A percentile compares a stretch with the other conserved stretches of the same genome.
Conservation (phyloP, 1,140 invertebrate genomes). For the Camponotus floridanus region DNA sequence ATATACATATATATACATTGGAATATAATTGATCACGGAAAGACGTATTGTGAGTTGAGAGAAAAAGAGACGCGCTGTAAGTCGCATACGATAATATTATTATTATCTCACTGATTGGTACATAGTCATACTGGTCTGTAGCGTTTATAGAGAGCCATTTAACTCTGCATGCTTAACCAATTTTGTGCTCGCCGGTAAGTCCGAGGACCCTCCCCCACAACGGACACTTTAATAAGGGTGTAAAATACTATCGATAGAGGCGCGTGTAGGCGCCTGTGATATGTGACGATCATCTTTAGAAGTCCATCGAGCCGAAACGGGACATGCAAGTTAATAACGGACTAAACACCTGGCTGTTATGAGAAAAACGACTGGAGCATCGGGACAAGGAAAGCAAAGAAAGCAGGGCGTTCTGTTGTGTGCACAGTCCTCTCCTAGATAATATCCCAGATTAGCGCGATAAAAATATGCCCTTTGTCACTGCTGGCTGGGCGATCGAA, state of each 20-base stretch:
- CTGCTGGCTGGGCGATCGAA: constrained; percentile 35
- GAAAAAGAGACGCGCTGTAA: neutral
- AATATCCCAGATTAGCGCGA: constrained; percentile 65
- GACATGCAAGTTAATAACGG: constrained; percentile 66
- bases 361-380: constrained; percentile 75
- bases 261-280: constrained; percentile 71
- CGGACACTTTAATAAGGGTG: constrained; percentile 68
- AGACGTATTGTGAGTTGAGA: neutral
- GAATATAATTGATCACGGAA: neutral
- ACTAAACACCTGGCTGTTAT: constrained; percentile 43
- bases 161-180: constrained; percentile 81
- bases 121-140: constrained; percentile 73
- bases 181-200: constrained; percentile 65
- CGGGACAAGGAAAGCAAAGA: constrained; percentile 44
- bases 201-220: constrained; percentile 44
- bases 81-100: constrained; percentile 61
- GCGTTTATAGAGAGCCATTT: constrained; percentile 72
- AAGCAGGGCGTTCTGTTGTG: constrained; percentile 21
- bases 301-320: constrained; percentile 72
- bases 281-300: constrained; percentile 76
- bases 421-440: constrained; percentile 59
- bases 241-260: constrained; percentile 65
- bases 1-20: constrained; percentile 38
- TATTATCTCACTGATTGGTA: constrained; percentile 74
- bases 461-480: constrained; percentile 62